A percentile compares a stretch with the other conserved stretches of the same genome.
Conservation (phyloP, 2,113 vertebrate species). For the Riparia riparia region DNA sequence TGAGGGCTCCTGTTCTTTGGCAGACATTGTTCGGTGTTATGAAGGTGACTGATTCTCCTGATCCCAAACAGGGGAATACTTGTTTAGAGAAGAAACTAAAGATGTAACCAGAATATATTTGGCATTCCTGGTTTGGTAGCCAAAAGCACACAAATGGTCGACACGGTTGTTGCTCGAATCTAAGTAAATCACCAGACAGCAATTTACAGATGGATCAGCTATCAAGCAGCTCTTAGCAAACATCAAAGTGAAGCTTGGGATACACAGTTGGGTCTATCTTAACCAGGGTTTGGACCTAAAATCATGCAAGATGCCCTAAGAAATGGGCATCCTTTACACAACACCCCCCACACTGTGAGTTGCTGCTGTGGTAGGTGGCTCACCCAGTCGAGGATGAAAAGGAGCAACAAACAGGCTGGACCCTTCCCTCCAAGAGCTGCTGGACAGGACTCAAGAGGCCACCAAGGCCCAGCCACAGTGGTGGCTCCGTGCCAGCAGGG, state of each 20-base stretch:
- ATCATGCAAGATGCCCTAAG: not conserved
- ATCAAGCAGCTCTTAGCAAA: not conserved
- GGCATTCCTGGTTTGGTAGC: not conserved
- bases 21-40: not conserved
- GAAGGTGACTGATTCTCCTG: not conserved
- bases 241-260: not conserved
- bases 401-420: not conserved
- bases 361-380: not conserved
- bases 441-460: not conserved
- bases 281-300: not conserved
- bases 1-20: not conserved
- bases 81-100: not conserved
- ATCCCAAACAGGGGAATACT: not conserved
- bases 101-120: not conserved
- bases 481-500: rapidly evolving
- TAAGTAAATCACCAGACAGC: not conserved
- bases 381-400: rapidly evolving
- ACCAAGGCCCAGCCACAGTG: rapidly evolving
- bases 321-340: not conserved
- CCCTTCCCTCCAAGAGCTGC: not conserved
- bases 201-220: not conserved
- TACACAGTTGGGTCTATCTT: not conserved
- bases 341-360: not conserved
- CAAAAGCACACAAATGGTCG: not conserved
- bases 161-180: not conserved